Percentiles rank a stretch among this genome's conserved stretches.
These are phyloP conservation scores for Eunapius fragilis DNA, from an alignment of 37 sponge, comb jelly and placozoan genomes.

Conservation along the genomic window DNA sequence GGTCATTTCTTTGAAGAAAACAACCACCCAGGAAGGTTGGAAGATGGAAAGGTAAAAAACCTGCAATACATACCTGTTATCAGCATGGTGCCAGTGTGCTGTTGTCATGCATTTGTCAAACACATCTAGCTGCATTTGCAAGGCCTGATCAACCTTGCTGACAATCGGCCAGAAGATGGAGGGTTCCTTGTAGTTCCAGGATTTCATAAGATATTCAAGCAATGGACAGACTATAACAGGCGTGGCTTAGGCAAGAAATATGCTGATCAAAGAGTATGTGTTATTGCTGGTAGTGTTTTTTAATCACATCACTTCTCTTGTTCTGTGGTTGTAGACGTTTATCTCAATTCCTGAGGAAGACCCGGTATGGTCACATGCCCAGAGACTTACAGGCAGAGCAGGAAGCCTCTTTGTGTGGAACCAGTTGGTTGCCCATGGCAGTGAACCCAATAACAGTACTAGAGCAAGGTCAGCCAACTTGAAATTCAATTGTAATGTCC, in stretches of 20 bases:
- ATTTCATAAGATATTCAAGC: not conserved
- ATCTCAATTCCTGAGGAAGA: not conserved
- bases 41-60: not conserved
- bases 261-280: not conserved
- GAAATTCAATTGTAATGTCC: not conserved
- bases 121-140: not conserved
- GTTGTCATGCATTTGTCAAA: too few relatives aligned
- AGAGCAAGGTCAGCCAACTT: not conserved
- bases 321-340: not conserved
- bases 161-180: not conserved
- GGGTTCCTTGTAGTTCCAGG: not conserved
- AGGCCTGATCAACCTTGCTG: not conserved
- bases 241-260: not conserved
- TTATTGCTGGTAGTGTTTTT: not conserved
- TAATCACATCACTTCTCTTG: not conserved
- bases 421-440: not conserved
- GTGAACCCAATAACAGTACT: not conserved
- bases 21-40: not conserved
- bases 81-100: too few relatives aligned
- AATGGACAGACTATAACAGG: not conserved
- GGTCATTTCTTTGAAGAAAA: not conserved
- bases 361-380: not conserved
- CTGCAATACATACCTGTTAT: not conserved
- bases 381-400: not conserved
- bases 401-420: not conserved